Conservation (phyloP, 2,797 vertebrate species). For the Chanos chanos region DNA sequence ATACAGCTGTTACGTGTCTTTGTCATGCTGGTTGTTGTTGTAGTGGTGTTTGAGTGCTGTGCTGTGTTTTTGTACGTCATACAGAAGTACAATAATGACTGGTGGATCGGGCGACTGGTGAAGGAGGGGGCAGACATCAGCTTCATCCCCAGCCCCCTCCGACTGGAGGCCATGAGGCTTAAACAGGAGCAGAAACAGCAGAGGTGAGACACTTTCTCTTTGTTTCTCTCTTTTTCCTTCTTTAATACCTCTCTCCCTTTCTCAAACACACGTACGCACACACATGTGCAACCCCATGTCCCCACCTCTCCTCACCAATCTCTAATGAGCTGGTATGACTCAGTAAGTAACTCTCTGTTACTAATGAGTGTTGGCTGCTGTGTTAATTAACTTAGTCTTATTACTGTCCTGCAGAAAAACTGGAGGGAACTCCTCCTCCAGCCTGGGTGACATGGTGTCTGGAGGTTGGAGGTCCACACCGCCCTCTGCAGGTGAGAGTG, state of each 20-base stretch:
- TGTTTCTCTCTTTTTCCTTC: no score
- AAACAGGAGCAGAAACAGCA: constrained; percentile 94
- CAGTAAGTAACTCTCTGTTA: neutral
- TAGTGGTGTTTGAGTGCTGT: neutral
- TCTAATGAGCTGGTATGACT: no score
- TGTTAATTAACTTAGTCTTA: neutral
- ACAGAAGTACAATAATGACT: constrained; percentile 48
- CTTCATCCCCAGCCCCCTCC: constrained; percentile 94
- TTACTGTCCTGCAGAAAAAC: constrained; percentile 74
- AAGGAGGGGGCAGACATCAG: constrained; percentile 93
- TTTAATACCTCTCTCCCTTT: no score
- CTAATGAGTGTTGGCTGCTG: neutral
- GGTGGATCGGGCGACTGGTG: constrained; percentile 89
- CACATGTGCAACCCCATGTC: neutral
- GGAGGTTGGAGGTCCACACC: constrained; percentile 90
- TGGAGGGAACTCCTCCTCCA: constrained; percentile 80
- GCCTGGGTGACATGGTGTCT: constrained; percentile 86
- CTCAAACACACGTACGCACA: neutral
- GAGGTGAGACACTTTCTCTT: constrained; percentile 64
- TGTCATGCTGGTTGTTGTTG: no score
- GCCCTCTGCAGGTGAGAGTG: constrained; percentile 87
- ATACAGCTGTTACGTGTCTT: no score
- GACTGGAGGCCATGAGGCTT: constrained; percentile 90
- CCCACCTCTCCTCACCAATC: no score
- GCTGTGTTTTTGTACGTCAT: constrained; percentile 24